Evolutionary conservation across 2,797 vertebrate species (phyloP), one percentile per base, ranked within the genome.

Genomic region (Myoxocephalus aenaeus): DNA sequence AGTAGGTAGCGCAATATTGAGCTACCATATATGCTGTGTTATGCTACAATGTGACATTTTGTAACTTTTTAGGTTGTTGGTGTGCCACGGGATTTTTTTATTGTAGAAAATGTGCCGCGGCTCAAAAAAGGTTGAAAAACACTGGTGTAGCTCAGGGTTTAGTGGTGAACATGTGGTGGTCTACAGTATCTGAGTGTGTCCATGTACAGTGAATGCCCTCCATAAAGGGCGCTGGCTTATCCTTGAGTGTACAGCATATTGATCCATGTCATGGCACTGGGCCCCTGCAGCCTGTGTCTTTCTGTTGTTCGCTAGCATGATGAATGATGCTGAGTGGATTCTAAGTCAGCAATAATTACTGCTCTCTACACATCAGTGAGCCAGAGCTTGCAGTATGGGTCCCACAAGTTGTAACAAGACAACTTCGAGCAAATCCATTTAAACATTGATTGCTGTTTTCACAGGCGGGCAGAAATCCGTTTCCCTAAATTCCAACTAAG

Each of bases 261-360:
- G 74, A 84, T 82, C 69, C 62, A 32, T 56, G 64, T 66, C 51
- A 36, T 8, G 18, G 32, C 53, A 17, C 61, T 22, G 62, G n/a
- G 75, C 67, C 79, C 50, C 68, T 64, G 77, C 56, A 68, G 66
- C 75, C 62, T 18, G 74, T 56, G 65, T 71, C 63, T 73, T 44
- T 76, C 69, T 71, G 67, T 73, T 72, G 53, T 65, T 71, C 3
- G 1, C 46, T 59, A 51, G 53, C 69, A 68, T 86, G 85, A 92
- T 87, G 75, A 91, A 90, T 65, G 80, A 73, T 72, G 79, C 75
- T 51, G 81, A 83, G 83, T 64, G 68, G 74, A 69, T 78, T 76
- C 63, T 66, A 72, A 81, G 80, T 89, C 88, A 85, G 88, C 88
- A 71, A 83, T 90, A 90, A 92, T 91, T 82, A 86, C 87, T 71